Percentiles rank a stretch among this genome's conserved stretches.
Evolutionary conservation across 1,140 invertebrate genomes (phyloP).

Genomic region (Leptinotarsa lineolata): DNA sequence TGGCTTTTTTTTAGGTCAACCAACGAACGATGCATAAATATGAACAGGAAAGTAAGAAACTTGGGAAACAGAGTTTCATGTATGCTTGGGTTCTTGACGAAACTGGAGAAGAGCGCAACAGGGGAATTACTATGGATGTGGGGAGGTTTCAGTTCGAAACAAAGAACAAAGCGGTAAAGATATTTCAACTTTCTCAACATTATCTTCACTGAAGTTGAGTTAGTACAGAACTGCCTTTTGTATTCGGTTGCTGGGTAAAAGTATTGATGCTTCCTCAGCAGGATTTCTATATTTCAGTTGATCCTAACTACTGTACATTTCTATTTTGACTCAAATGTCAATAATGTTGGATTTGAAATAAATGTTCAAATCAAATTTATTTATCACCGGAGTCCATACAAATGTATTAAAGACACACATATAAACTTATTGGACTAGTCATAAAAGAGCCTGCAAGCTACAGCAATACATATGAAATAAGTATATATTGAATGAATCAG

Average conservation of each 20-base stretch:
- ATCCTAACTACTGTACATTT: too few species aligned
- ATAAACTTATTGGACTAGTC: too few species aligned
- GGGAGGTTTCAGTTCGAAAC: slow-evolving; percentile 94
- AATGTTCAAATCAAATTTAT: too few species aligned
- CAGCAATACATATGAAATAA: too few species aligned
- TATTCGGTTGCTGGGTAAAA: too few species aligned
- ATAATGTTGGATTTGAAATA: neutral
- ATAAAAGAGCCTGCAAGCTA: too few species aligned
- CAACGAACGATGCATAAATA: slow-evolving; percentile 95
- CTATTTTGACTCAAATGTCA: neutral
- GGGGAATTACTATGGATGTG: slow-evolving; percentile 93
- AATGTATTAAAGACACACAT: too few species aligned
- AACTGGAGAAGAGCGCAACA: slow-evolving; percentile 94
- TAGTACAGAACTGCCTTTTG: too few species aligned
- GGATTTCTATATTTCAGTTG: neutral
- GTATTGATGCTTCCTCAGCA: neutral
- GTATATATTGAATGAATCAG: too few species aligned
- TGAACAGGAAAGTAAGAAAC: slow-evolving; percentile 96
- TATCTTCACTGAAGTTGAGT: neutral
- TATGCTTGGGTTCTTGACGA: slow-evolving; percentile 99
- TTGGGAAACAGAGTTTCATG: slow-evolving; percentile 97
- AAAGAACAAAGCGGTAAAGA: slow-evolving; percentile 65
- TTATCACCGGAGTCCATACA: too few species aligned
- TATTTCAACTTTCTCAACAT: slow-evolving; percentile 3
- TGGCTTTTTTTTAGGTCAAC: slow-evolving; percentile 67